Base-by-base conservation (phyloP, 1,140 invertebrate species). In the Drosophila micromelanica region DNA sequence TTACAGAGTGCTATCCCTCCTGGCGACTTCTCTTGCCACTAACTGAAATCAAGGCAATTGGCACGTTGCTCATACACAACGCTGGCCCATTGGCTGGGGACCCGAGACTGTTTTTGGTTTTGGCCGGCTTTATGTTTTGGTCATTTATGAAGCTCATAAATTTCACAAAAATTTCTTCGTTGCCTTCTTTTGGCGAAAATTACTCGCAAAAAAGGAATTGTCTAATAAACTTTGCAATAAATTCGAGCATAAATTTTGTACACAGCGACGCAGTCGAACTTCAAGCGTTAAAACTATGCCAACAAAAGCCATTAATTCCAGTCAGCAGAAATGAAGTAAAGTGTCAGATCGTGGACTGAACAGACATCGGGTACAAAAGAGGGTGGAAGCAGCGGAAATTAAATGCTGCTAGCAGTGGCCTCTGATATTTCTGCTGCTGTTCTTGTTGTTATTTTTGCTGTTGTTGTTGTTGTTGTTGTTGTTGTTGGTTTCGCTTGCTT, bases 201-300 rank as follows among this genome's bases (percentile, higher is more conserved):
- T 84, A 85, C 69, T 68, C 62, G 65, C 64, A 79, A 79, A 81
- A 78, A 79, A 77, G 73, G 73, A 87, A 89, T 89, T 84, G 80
- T 89, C 84, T 89, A 89, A 89, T 89, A 89, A 89, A 89, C 85
- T 89, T 89, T 89, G 84, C 84, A 89, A 89, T 89, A 89, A 89
- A 89, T 89, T 89, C 85, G 73, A 89, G 84, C 84, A 89, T 89
- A 89, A 89, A 89, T 89, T 89, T 89, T 84, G 69, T 90, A 90
- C 80, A 85, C 78, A 84, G 45, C 73, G 76, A 49, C 63, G 64
- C 74, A 79, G 73, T 68, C 78, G 80, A 85, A 89, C 79, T 89
- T 89, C 80, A 89, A 82, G 84, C 84, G 85, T 89, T 84, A 90
- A 90, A 89, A 89, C 84, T 89, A 89, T 89, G 84, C 84, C 84